A percentile compares a stretch with the other conserved stretches of the same genome.
Conservation (phyloP, 2,888 invertebrate species). For the Lysandra bellargus region DNA sequence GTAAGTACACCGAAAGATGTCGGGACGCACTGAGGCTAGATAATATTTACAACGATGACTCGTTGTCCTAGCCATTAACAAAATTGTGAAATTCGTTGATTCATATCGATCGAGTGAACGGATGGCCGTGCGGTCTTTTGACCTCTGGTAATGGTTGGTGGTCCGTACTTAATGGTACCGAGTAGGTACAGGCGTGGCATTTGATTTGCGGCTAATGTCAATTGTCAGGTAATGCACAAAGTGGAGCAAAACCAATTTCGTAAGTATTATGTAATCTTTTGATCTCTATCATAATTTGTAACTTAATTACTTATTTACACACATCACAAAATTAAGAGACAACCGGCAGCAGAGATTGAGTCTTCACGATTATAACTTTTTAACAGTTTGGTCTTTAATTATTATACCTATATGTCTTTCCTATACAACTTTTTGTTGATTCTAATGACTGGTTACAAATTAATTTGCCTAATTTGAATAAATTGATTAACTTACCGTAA, state of each 20-base stretch:
- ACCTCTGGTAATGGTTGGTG: constrained; percentile 45
- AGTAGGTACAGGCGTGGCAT: background rate
- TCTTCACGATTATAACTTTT: too few relatives aligned
- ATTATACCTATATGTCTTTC: too few relatives aligned
- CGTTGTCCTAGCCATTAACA: background rate
- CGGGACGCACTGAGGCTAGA: background rate
- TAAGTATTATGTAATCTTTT: background rate
- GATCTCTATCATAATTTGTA: background rate
- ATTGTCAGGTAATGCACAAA: background rate
- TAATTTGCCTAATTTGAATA: background rate
- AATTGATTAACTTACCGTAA: constrained; percentile 47
- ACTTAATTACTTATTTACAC: background rate
- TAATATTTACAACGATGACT: background rate
- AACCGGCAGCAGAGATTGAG: too few relatives aligned
- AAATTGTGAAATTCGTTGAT: constrained; percentile 48
- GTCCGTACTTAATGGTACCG: background rate
- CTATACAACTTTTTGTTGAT: background rate
- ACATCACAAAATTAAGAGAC: background rate
- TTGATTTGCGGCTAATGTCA: constrained; percentile 11
- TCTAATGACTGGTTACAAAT: background rate
- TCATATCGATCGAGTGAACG: constrained; percentile 50
- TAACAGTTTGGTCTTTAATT: too few relatives aligned
- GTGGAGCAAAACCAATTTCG: background rate
- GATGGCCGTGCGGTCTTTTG: constrained; percentile 51
- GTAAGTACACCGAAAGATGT: background rate